These are phyloP conservation scores for Coreoperca whiteheadi DNA, from an alignment of 2,113 vertebrate genomes.

Conservation along the genomic window DNA sequence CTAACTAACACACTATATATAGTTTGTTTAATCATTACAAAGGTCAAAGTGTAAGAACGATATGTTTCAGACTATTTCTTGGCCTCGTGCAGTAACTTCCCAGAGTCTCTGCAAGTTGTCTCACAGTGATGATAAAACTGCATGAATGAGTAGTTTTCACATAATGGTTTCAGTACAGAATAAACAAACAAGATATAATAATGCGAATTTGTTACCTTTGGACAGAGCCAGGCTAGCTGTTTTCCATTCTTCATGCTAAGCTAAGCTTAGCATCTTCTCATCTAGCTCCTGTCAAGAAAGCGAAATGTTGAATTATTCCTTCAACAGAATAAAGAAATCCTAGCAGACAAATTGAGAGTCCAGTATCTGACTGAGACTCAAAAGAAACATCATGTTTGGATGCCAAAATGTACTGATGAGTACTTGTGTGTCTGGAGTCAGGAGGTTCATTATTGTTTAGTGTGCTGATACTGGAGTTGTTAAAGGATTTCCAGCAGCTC, in stretches of 20 bases:
- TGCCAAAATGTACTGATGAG: slow-evolving; percentile 19
- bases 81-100: not conserved
- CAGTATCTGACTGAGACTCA: slow-evolving; percentile 33
- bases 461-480: slow-evolving; percentile 37
- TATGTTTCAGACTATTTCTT: not conserved
- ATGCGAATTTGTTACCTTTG: not conserved
- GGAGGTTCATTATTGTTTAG: slow-evolving; percentile 47
- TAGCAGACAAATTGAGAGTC: slow-evolving; percentile 19
- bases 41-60: not conserved
- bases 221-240: not conserved
- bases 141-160: not conserved
- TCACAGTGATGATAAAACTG: not conserved
- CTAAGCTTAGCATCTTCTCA: not conserved
- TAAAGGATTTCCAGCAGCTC: slow-evolving; percentile 52
- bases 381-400: slow-evolving; percentile 44
- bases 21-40: not conserved
- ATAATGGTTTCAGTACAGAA: not conserved
- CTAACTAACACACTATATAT: not conserved
- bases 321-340: slow-evolving; percentile 10
- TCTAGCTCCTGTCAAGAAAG: not conserved
- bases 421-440: slow-evolving; percentile 31
- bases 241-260: not conserved
- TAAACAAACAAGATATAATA: not conserved
- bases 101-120: not conserved
- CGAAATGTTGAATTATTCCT: not conserved